Percentiles rank a stretch among this genome's conserved stretches.
Conservation (phyloP, 2,113 vertebrate species). For the Hyaena hyaena region DNA sequence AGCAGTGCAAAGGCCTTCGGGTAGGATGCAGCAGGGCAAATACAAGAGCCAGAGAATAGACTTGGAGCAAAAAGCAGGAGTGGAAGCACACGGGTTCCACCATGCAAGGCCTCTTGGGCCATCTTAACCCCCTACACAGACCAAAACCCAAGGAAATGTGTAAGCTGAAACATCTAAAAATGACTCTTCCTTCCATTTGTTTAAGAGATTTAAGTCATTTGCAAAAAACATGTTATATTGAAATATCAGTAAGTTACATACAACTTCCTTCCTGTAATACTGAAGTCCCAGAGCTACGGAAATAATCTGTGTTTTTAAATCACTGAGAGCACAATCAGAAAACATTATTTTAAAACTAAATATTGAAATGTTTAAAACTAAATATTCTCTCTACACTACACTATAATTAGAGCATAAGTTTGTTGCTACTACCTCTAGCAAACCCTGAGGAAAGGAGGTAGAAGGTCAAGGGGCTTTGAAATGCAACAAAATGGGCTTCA, state of each 20-base stretch:
- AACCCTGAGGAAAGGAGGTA: neutral
- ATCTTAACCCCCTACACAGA: neutral
- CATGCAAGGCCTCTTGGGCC: neutral
- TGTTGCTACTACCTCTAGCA: neutral
- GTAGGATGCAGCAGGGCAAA: neutral
- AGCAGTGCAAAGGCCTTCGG: neutral
- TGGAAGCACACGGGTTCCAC: neutral
- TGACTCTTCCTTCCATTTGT: neutral
- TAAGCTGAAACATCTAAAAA: neutral
- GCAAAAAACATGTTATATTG: neutral
- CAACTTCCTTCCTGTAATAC: neutral
- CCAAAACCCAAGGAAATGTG: neutral
- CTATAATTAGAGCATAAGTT: neutral
- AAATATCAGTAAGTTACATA: neutral
- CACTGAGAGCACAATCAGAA: neutral
- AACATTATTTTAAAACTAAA: neutral
- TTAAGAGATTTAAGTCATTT: neutral
- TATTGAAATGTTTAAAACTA: slow-evolving; percentile 3
- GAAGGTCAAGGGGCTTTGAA: neutral
- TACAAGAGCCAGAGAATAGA: neutral
- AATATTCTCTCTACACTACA: neutral
- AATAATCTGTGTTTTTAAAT: slow-evolving; percentile 21
- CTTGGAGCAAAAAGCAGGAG: neutral
- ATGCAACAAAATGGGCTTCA: neutral
- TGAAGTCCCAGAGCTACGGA: neutral